Evolutionary conservation across 2,797 vertebrate genomes (phyloP), one percentile per base, ranked within the genome.

Genomic region (Alcedo atthis): DNA sequence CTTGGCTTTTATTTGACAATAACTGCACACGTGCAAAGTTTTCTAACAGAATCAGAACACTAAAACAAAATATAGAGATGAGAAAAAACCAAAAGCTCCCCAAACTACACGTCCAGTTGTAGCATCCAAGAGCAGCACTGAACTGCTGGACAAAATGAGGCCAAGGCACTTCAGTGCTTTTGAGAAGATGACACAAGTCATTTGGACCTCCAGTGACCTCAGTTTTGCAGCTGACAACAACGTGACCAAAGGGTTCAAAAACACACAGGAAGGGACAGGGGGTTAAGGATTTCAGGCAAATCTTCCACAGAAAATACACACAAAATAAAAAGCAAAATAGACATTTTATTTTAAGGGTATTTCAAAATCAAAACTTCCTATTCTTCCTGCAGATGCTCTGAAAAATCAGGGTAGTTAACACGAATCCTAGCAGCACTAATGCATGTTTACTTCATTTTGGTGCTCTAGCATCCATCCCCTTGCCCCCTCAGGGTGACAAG

Each of bases 1-100:
- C 79, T 85, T 73, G 32, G 9, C n/a, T 87, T 87, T 77, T 53
- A 45, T 55, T 62, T 91, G 42, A 42, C 1, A 10, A 45, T 48
- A 88, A 37, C 22, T 77, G 8, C 17, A 42, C 12, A 17, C 7
- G 4, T n/a, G n/a, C n/a, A 42, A 78, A 66, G 15, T 81, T 83
- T 93, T 80, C 53, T 68, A 28, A 19, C 9, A 19, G 54, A 57
- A 79, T 25, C 10, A 76, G 22, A 12, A 76, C 42, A 78, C 64
- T 45, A 66, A 92, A 91, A 77, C 12, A 6, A 81, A 75, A 74
- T 37, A 46, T 43, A 71, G 22, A 69, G 7, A 77, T 3, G 10
- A n/a, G 16, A 48, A 66, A 20, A 24, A 30, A 9, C 5, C 15
- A 3, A 7, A 26, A 8, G 24, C 0, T 4, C 9, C 5, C 2